A percentile compares a stretch with the other conserved stretches of the same genome.
These are phyloP conservation scores for Drosophila nasuta DNA, from an alignment of 1,140 invertebrate genomes.

Conservation along the genomic window DNA sequence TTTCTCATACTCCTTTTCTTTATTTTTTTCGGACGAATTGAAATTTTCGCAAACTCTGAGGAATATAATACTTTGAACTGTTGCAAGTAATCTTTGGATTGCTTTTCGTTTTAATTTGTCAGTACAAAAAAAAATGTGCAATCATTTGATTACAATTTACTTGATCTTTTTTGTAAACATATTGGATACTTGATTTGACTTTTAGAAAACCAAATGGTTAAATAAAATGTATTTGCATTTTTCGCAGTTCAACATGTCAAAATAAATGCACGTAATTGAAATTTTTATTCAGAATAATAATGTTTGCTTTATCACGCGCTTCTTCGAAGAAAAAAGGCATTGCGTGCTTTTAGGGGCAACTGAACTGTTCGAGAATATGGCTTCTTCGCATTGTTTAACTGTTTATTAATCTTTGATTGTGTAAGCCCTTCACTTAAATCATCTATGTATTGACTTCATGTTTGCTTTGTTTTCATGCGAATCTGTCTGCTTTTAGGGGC, in stretches of 20 bases:
- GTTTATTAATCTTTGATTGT: no score
- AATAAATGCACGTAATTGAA: no score
- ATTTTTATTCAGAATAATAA: no score
- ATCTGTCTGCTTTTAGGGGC: conserved; percentile 6
- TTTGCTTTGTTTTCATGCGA: no score
- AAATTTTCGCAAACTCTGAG: conserved; percentile 7
- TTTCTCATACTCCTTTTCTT: neutral
- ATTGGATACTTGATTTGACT: neutral
- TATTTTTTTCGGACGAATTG: neutral
- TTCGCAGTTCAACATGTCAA: neutral
- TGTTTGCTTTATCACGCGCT: no score
- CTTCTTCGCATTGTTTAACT: no score
- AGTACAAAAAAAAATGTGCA: neutral
- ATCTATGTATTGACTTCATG: no score
- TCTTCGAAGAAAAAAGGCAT: no score
- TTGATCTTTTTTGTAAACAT: conserved; percentile 2
- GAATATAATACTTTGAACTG: conserved; percentile 8
- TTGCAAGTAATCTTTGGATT: conserved; percentile 40
- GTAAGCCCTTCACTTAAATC: no score
- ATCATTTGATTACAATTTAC: conserved; percentile 35
- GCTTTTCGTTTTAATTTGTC: conserved; percentile 20
- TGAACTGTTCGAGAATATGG: no score
- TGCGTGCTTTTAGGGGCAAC: neutral
- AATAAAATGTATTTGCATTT: neutral
- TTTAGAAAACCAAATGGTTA: neutral